phyloP scores from a whole-genome alignment of 1,140 invertebrate species.

The Liolophura sinensis region DNA sequence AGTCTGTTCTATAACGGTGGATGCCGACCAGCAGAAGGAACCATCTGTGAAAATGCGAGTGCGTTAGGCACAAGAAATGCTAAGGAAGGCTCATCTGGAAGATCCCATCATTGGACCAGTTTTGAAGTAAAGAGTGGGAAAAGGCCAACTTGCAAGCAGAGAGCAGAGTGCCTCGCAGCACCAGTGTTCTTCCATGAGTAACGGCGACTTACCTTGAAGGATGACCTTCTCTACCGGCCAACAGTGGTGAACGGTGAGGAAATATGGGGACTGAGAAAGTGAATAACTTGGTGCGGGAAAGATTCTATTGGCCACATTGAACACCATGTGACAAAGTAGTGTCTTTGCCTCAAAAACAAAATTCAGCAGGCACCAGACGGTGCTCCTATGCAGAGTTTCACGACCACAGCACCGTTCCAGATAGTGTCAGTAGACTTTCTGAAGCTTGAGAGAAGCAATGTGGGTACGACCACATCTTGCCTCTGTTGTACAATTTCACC shows the following conservation, averaged over 20 bases:
- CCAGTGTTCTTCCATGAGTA: too few relatives aligned
- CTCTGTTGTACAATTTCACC: conserved; percentile 30
- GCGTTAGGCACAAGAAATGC: too few relatives aligned
- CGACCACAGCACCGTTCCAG: conserved; percentile 16
- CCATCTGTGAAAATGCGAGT: conserved; percentile 3
- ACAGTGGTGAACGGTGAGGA: conserved; percentile 13
- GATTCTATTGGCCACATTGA: conserved; percentile 25
- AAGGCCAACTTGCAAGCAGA: conserved; percentile 1
- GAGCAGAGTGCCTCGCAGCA: too few relatives aligned
- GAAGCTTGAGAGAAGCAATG: conserved; percentile 19
- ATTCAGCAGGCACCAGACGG: background rate
- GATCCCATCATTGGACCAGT: background rate
- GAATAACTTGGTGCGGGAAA: conserved; percentile 1
- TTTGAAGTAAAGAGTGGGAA: conserved; percentile 1
- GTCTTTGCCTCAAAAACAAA: conserved; percentile 13
- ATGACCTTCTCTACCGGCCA: too few relatives aligned
- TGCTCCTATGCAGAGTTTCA: conserved; percentile 16
- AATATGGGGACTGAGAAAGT: conserved; percentile 19
- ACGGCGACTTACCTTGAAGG: too few relatives aligned
- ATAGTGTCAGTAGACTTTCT: conserved; percentile 23
- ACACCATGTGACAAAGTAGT: conserved; percentile 7
- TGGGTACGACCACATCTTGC: conserved; percentile 33
- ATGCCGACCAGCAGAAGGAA: background rate
- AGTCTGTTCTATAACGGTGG: background rate
- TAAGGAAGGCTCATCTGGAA: background rate